Base-by-base conservation (phyloP, 92 coral and sea anemone genomes). In the Heliopora coerulea region DNA sequence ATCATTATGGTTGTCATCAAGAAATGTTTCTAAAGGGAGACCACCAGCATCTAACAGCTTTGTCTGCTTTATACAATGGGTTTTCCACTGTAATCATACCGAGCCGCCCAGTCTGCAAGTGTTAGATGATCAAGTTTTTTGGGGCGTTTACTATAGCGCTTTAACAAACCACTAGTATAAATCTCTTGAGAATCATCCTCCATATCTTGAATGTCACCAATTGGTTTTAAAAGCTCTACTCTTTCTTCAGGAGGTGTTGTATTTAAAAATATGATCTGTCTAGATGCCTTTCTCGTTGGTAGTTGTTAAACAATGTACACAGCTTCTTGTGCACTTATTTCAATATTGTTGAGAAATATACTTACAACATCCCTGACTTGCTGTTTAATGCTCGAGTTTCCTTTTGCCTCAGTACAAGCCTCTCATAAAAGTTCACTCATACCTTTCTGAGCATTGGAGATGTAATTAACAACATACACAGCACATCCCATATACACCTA, bases 371-470 rank as follows among this genome's bases (percentile, higher is more conserved):
- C 82, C 44, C 86, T 32, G 28, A 81, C 85, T 81, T 81, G 85
- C 61, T 81, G 85, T 52, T 81, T 81, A n/a, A 63, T 74, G 39
- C 73, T 81, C 62, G 81, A 8, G 37, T 81, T 81, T 33, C 85
- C 72, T 74, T 81, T 54, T 34, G 86, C 82, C 49, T 83, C 88
- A 58, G 65, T 81, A 72, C 86, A 82, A 14, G 88, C 77, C 28
- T 40, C 33, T 30, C 78, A 48, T 54, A 74, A 56, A 23, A 85
- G 78, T 26, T 85, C 88, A 80, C 86, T 85, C 86, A 85, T 85
- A n/a, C 82, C 86, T 85, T 81, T 85, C 54, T 85, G 86, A 64
- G 82, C 85, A 68, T 81, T 85, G 49, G 88, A 85, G n/a, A 85
- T 81, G 56, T 84, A 80, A 15, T 68, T 49, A 17, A 83, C 87